Conservation (phyloP, 2,113 vertebrate species). For the Ameiurus melas region DNA sequence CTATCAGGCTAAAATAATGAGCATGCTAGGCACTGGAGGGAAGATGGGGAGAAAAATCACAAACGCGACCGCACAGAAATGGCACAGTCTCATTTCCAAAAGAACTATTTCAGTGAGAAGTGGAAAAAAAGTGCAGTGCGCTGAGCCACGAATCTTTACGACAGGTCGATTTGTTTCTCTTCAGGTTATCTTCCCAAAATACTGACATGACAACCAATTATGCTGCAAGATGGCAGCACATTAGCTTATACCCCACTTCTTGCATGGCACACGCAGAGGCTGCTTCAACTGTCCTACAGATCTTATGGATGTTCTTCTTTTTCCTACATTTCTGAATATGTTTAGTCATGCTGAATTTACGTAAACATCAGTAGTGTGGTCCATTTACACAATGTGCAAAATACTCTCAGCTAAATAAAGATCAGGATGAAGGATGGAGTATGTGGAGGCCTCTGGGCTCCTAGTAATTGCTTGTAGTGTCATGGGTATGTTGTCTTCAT, state of each 20-base stretch:
- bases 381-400: slow-evolving; percentile 29
- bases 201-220: slow-evolving; percentile 51
- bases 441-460: slow-evolving; percentile 57
- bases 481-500: slow-evolving; percentile 59
- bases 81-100: slow-evolving; percentile 5
- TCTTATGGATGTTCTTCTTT: not conserved
- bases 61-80: not conserved
- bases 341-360: slow-evolving; percentile 35
- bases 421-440: slow-evolving; percentile 42
- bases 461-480: slow-evolving; percentile 69
- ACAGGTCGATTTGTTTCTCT: slow-evolving; percentile 43
- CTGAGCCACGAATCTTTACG: slow-evolving; percentile 24
- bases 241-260: slow-evolving; percentile 47
- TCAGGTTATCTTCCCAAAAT: slow-evolving; percentile 17
- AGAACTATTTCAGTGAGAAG: slow-evolving; percentile 7
- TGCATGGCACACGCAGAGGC: slow-evolving; percentile 46
- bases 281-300: slow-evolving; percentile 7
- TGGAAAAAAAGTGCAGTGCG: not conserved
- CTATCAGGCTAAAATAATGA: slow-evolving; percentile 51
- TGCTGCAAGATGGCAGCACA: slow-evolving; percentile 39
- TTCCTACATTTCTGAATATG: not conserved
- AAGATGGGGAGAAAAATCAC: not conserved
- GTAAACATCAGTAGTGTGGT: slow-evolving; percentile 16
- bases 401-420: slow-evolving; percentile 55
- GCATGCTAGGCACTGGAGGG: slow-evolving; percentile 23